Evolutionary conservation across 2,888 invertebrate species (phyloP).

Genomic region (Melanophora roralis): DNA sequence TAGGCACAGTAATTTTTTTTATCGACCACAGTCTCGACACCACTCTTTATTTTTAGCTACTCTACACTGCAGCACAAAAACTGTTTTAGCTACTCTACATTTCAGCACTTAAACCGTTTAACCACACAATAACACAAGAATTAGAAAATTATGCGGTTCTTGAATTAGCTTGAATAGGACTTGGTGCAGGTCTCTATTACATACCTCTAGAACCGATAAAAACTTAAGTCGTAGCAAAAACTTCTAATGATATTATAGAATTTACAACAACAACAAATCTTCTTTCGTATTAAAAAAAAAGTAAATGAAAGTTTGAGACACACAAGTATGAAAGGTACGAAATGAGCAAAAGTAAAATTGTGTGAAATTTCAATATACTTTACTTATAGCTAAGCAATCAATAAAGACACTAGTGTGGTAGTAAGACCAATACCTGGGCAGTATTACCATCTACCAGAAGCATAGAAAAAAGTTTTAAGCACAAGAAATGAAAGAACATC

Average conservation of each 20-base stretch:
- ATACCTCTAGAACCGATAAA: slow-evolving; percentile 25
- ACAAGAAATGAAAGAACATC: slow-evolving; percentile 49
- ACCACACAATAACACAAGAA: no score
- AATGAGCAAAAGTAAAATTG: neutral
- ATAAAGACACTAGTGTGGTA: slow-evolving; percentile 7
- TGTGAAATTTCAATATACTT: slow-evolving; percentile 33
- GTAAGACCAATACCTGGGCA: neutral
- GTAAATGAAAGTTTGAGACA: neutral
- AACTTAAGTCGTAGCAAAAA: slow-evolving; percentile 43
- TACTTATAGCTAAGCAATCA: slow-evolving; percentile 7
- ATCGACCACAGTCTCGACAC: no score
- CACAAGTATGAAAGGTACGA: neutral
- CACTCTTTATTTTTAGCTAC: no score
- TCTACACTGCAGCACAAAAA: no score
- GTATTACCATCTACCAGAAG: neutral
- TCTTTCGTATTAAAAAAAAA: neutral
- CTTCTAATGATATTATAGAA: slow-evolving; percentile 32
- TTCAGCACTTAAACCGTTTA: no score
- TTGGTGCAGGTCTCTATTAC: no score
- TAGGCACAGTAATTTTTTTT: no score
- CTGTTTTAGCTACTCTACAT: no score
- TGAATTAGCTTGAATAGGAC: no score
- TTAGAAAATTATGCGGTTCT: no score
- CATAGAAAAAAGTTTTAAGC: slow-evolving; percentile 42
- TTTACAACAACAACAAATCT: neutral